Percentiles rank a stretch among this genome's conserved stretches.
Conservation (phyloP, 1,140 invertebrate genomes). For the Batillaria attramentaria region DNA sequence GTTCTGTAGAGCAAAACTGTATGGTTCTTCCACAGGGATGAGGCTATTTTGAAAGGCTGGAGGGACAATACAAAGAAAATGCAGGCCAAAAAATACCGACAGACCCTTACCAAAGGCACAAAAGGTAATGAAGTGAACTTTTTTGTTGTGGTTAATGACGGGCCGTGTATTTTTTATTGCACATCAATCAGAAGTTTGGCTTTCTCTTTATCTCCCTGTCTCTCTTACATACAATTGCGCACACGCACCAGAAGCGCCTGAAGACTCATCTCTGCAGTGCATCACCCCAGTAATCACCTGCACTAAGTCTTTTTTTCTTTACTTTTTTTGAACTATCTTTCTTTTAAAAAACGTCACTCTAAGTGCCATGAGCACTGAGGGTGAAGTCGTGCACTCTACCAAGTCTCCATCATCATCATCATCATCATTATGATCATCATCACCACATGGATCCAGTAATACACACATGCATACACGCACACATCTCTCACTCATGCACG, state of each 20-base stretch:
- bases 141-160: slow-evolving; percentile 21
- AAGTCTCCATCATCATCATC: too few species aligned
- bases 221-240: background rate
- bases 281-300: too few species aligned
- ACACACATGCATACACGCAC: background rate
- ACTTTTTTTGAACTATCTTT: too few species aligned
- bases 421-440: too few species aligned
- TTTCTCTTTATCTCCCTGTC: background rate
- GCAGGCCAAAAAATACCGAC: slow-evolving; percentile 62
- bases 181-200: background rate
- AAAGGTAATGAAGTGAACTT: slow-evolving; percentile 42
- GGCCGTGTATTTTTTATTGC: background rate
- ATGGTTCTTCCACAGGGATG: slow-evolving; percentile 56
- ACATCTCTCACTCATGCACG: background rate
- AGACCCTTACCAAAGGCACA: slow-evolving; percentile 55
- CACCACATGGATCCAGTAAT: too few species aligned
- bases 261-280: too few species aligned
- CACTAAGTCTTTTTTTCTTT: background rate
- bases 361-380: too few species aligned
- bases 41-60: slow-evolving; percentile 62
- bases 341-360: too few species aligned
- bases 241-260: too few species aligned
- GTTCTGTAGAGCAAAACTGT: background rate
- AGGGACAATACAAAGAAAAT: slow-evolving; percentile 60
- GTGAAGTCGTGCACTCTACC: too few species aligned